Evolutionary conservation across 2,888 invertebrate species (phyloP).

Genomic region (Drosophila siamana): DNA sequence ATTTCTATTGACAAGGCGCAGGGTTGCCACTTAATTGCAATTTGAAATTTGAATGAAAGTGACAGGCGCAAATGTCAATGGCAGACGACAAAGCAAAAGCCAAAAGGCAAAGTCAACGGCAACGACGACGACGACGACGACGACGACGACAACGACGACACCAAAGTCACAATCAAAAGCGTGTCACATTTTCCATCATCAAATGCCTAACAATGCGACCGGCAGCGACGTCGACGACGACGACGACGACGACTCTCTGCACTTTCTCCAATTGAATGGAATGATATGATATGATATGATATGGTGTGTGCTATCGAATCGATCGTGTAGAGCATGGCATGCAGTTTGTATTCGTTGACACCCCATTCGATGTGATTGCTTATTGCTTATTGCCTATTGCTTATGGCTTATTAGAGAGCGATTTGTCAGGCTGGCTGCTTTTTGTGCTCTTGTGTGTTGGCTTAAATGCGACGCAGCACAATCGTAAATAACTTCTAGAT

Average conservation of each 20-base stretch:
- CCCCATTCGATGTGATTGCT: not conserved
- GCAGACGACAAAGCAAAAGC: conserved; percentile 29
- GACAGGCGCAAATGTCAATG: conserved; percentile 62
- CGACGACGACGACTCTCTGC: conserved; percentile 28
- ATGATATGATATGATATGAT: conserved; percentile 27
- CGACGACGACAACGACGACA: not conserved
- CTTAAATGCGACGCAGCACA: conserved; percentile 7
- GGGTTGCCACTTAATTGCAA: conserved; percentile 54
- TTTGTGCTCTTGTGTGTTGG: not conserved
- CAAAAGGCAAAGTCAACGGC: not conserved
- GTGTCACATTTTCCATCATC: conserved; percentile 70
- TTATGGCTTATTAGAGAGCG: conserved; percentile 15
- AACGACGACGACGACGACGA: not conserved
- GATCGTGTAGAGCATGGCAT: conserved; percentile 17
- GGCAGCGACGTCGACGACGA: conserved; percentile 28
- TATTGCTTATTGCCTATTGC: conserved; percentile 7
- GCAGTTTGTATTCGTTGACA: not conserved
- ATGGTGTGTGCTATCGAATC: not conserved
- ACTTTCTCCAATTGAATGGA: conserved; percentile 63
- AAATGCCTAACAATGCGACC: conserved; percentile 53
- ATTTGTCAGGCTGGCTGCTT: conserved; percentile 25
- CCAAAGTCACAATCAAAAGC: conserved; percentile 59
- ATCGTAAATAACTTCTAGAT: conserved; percentile 44
- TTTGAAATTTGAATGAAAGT: conserved; percentile 67
- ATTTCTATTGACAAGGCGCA: conserved; percentile 42